These are phyloP conservation scores for Corythoichthys intestinalis DNA, from an alignment of 2,113 vertebrate genomes.

Conservation along the genomic window DNA sequence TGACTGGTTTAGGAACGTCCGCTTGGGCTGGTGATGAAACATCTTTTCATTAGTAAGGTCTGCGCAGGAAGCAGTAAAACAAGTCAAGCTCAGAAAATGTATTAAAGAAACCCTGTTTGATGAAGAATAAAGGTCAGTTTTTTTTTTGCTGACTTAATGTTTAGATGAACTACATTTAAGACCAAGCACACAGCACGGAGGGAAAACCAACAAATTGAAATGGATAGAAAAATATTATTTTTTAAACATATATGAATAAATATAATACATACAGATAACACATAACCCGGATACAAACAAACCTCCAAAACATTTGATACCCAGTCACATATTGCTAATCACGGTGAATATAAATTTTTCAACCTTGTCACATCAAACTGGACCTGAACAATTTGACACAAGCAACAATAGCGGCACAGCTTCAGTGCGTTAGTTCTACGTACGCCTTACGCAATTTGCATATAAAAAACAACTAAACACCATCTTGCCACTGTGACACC, in stretches of 20 bases:
- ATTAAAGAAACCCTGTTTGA: conserved; percentile 27
- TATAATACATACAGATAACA: conserved; percentile 20
- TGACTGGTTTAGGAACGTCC: conserved; percentile 33
- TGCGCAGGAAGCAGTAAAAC: conserved; percentile 1
- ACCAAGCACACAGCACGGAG: conserved; percentile 4
- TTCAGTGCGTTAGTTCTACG: conserved; percentile 33
- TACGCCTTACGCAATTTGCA: conserved; percentile 50
- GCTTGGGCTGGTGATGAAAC: conserved; percentile 40
- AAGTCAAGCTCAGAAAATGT: conserved; percentile 40
- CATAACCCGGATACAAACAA: conserved; percentile 28
- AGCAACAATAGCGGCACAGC: conserved; percentile 31
- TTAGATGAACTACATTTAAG: conserved; percentile 6
- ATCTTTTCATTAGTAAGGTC: conserved; percentile 48
- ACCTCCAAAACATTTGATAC: conserved; percentile 19
- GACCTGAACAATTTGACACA: conserved; percentile 40
- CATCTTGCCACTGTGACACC: conserved; percentile 41
- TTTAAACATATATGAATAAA: conserved; percentile 28
- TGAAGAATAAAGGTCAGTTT: conserved; percentile 24
- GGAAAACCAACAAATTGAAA: conserved; percentile 7
- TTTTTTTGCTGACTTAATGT: conserved; percentile 20
- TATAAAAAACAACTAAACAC: conserved; percentile 59
- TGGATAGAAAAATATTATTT: conserved; percentile 1
- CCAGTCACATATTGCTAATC: conserved; percentile 22
- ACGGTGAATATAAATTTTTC: conserved; percentile 31
- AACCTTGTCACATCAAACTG: conserved; percentile 37